Evolutionary conservation across 92 coral and sea anemone genomes (phyloP).

Genomic region (Palythoa heliodiscus): DNA sequence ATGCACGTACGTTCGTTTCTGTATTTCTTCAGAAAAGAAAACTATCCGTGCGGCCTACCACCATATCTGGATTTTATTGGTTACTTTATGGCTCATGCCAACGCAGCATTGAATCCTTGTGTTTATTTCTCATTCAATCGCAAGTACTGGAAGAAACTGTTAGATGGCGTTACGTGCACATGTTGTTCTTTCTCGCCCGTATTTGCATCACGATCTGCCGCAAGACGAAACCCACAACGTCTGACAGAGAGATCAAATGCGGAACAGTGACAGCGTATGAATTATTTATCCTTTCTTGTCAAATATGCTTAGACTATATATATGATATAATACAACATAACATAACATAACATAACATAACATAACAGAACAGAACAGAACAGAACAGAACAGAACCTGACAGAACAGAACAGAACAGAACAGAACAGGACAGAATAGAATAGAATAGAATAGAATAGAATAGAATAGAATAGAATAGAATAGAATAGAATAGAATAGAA

Average conservation of each 20-base stretch:
- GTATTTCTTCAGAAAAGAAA: slow-evolving; percentile 35
- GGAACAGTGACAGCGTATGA: too few relatives aligned
- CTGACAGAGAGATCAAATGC: background rate
- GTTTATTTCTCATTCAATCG: slow-evolving; percentile 29
- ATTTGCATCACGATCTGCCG: background rate
- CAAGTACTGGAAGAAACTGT: slow-evolving; percentile 17
- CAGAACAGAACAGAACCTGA: too few relatives aligned
- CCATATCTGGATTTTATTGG: slow-evolving; percentile 35
- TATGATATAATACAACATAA: too few relatives aligned
- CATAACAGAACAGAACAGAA: too few relatives aligned
- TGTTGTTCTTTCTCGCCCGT: background rate
- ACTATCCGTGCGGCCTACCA: slow-evolving; percentile 34
- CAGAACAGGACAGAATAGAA: too few relatives aligned
- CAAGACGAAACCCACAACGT: slow-evolving; percentile 9
- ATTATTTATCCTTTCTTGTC: too few relatives aligned
- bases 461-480: too few relatives aligned
- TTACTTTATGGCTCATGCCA: slow-evolving; percentile 38
- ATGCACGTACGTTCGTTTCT: slow-evolving; percentile 48
- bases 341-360: too few relatives aligned
- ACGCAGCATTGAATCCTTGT: slow-evolving; percentile 36
- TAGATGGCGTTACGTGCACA: background rate
- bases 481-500: too few relatives aligned
- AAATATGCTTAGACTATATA: too few relatives aligned
- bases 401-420: too few relatives aligned
- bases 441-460: too few relatives aligned